Base-by-base conservation (phyloP, 2,113 vertebrate species). In the Herpailurus yagouaroundi region DNA sequence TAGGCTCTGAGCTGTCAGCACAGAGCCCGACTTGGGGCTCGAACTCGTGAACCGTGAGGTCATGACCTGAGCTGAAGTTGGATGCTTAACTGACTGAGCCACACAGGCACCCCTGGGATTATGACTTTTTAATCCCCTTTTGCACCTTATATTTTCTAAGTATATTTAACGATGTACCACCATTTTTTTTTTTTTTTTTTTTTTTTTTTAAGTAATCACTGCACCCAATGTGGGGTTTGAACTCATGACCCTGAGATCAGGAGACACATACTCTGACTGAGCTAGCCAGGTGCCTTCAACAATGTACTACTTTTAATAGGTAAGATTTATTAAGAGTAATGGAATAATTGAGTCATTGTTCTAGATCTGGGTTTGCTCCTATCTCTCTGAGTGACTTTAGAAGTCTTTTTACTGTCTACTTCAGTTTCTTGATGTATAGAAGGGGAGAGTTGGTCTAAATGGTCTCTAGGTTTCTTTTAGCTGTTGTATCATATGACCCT, bases 361-460 rank as follows among this genome's bases (percentile, higher is more conserved):
- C 48, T 96, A 68, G 36, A 82, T 48, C 9, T 82, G 18, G 68
- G 45, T 88, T 96, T 92, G 76, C 55, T 88, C 31, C 31, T 9
- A 4, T 88, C n/a, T 82, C 50, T 92, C 55, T 55, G 33, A 64
- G 66, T 82, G 57, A 74, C 48, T 88, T 82, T 57, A 31, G 25
- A 88, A 93, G 45, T 92, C 66, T 80, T 95, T 71, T 76, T 13
- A 9, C 45, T 55, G 16, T 86, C 63, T 71, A 29, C 45, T 90
- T 96, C 7, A 64, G 13, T 91, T 81, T 94, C 55, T 87, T 87
- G 63, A 86, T 36, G 41, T 73, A 41, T 80, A 80, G 80, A 90
- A 86, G 71, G 55, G 18, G 41, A 93, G 52, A 23, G 1, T 82
- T 92, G 45, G 36, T 82, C 23, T 82, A 88, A 91, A 73, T 92